Percentiles rank a stretch among this genome's conserved stretches.
Evolutionary conservation across 2,113 vertebrate species (phyloP).

Genomic region (Mormoops blainvillei): DNA sequence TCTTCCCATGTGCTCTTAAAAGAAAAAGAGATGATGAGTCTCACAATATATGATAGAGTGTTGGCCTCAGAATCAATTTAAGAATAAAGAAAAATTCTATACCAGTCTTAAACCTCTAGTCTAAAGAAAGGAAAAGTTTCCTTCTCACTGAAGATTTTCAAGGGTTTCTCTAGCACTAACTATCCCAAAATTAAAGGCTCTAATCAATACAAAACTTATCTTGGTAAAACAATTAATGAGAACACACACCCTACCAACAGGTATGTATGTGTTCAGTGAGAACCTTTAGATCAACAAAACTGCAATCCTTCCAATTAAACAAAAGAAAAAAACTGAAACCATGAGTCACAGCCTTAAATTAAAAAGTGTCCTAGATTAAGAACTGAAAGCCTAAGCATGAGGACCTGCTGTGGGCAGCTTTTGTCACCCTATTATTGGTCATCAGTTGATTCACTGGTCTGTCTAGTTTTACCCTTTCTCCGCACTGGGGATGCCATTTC

Average conservation of each 20-base stretch:
- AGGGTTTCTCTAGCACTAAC: background rate
- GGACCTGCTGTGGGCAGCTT: background rate
- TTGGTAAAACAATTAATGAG: background rate
- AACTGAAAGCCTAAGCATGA: background rate
- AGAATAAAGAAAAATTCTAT: background rate
- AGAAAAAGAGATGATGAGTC: background rate
- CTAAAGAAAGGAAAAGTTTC: background rate
- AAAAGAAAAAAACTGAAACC: background rate
- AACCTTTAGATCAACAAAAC: background rate
- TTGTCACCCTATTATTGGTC: background rate
- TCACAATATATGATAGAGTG: background rate
- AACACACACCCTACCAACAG: background rate
- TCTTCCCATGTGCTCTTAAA: background rate
- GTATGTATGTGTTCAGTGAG: background rate
- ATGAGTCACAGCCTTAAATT: background rate
- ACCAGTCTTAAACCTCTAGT: background rate
- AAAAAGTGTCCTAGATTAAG: background rate
- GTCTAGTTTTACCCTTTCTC: background rate
- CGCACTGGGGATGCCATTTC: background rate
- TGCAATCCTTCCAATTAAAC: background rate
- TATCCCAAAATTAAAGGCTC: background rate
- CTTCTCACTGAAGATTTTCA: background rate
- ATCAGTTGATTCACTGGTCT: background rate
- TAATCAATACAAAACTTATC: background rate
- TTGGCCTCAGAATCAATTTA: background rate